Base-by-base conservation (phyloP, 1,140 invertebrate genomes). In the Hestina assimilis region DNA sequence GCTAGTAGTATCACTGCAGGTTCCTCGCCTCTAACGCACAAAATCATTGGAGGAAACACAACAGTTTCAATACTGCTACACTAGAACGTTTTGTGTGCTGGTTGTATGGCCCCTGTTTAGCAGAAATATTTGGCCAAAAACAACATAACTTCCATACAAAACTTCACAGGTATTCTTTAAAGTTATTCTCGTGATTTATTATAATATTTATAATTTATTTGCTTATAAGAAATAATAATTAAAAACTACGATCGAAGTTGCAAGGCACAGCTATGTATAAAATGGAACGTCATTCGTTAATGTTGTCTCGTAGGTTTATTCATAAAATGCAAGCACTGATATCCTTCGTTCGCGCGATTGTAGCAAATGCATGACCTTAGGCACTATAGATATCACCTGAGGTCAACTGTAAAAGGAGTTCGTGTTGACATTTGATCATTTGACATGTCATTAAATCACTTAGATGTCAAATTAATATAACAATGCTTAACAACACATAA, bases 371-470 rank as follows among this genome's bases (percentile, higher is more conserved):
- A 40, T 60, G 48, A 60, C 58, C 58, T 60, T 41, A 47, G 50
- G 23, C 14, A 53, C 40, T 19, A 29, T 51, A 20, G 23, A 43
- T 38, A 20, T 17, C 7, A 12, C 33, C 35, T 53, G 42, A 60
- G 58, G 58, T 60, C 58, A 35, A 20, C 42, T 59, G 23, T 59
- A 59, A 47, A 56, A 56, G 53, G 53, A 56, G 20, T 33, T n/a
- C n/a, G n/a, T 15, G 23, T 20, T 40, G 21, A 29, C 21, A 23
- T 29, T 40, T 29, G 28, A 8, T 26, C 26, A 12, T 12, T 12
- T 19, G 2, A 23, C n/a, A 23, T 24, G 40, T 4, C 24, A 19
- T 38, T 38, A 38, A 38, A 1, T 17, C 33, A 15, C 7, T 9
- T 9, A 14, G 15, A 38, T 38, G 8, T 17, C 33, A n/a, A 19